Percentiles rank a stretch among this genome's conserved stretches.
phyloP scores from a whole-genome alignment of 2,797 vertebrate genomes.

The Labeo calbasu region DNA sequence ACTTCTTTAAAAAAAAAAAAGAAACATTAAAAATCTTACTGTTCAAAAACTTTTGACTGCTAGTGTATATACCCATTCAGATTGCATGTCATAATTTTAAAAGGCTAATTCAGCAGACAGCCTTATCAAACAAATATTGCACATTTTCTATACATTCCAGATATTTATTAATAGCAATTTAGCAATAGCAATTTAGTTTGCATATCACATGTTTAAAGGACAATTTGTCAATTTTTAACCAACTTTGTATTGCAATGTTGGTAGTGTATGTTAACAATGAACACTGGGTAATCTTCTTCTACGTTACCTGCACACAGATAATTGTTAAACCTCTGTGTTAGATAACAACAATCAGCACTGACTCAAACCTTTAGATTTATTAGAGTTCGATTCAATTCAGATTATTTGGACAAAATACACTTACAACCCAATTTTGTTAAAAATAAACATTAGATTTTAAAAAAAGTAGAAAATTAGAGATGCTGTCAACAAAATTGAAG shows the following conservation, averaged over 20 bases:
- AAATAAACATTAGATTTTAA: too few species aligned
- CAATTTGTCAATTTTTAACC: neutral
- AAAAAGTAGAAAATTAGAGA: too few species aligned
- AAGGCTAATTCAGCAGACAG: neutral
- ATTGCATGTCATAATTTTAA: neutral
- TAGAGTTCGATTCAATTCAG: neutral
- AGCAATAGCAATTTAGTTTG: neutral
- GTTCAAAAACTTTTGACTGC: too few species aligned
- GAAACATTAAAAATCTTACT: too few species aligned
- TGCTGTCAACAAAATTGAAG: too few species aligned
- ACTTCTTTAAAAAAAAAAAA: too few species aligned
- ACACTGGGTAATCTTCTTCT: neutral
- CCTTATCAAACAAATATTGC: neutral
- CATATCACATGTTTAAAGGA: neutral
- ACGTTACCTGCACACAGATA: neutral
- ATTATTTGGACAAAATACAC: neutral
- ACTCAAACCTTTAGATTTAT: neutral
- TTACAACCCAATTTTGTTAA: too few species aligned
- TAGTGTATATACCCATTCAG: neutral
- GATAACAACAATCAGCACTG: neutral
- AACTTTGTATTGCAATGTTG: neutral
- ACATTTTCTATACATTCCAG: neutral
- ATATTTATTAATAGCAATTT: neutral
- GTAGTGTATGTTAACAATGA: neutral
- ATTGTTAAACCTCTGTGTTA: neutral